These are phyloP conservation scores for Tipula unca DNA, from an alignment of 2,888 invertebrate species.

Conservation along the genomic window DNA sequence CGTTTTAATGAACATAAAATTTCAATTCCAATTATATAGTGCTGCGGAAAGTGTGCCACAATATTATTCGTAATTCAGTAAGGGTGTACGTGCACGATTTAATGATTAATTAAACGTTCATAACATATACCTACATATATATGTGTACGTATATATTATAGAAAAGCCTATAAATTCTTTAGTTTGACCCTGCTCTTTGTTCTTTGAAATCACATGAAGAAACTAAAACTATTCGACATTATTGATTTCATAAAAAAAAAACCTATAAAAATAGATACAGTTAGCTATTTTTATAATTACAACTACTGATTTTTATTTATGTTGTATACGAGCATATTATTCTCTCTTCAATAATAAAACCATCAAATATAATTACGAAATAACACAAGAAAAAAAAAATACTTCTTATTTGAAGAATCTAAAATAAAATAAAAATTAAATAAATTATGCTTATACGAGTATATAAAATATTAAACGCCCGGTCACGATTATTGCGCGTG, in stretches of 20 bases:
- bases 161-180: too few relatives aligned
- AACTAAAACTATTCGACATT: too few relatives aligned
- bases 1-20: too few relatives aligned
- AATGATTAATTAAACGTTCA: too few relatives aligned
- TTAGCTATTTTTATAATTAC: not conserved
- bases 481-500: conserved; percentile 8
- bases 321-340: not conserved
- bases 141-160: too few relatives aligned
- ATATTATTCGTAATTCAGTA: too few relatives aligned
- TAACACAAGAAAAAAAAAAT: not conserved
- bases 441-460: conserved; percentile 14
- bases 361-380: not conserved
- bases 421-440: not conserved
- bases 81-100: too few relatives aligned
- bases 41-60: too few relatives aligned
- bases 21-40: too few relatives aligned
- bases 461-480: not conserved
- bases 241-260: not conserved
- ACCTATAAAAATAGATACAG: not conserved
- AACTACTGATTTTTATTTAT: not conserved
- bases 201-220: too few relatives aligned
- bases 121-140: too few relatives aligned
- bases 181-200: too few relatives aligned
- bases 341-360: not conserved
- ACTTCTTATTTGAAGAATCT: not conserved